Conservation (phyloP, 2,888 invertebrate species). For the Cephus sareptanus region DNA sequence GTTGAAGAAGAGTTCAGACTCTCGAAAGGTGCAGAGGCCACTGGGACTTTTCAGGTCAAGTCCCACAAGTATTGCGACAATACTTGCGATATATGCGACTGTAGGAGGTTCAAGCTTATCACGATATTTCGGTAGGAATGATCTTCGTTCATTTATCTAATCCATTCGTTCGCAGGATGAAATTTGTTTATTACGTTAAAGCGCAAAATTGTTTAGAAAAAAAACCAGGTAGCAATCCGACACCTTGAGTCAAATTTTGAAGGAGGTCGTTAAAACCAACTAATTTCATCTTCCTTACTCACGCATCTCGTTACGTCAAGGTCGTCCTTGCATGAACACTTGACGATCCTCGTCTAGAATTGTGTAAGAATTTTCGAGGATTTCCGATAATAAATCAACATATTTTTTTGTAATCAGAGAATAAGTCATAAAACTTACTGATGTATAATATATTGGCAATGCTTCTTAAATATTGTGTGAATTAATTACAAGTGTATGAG, state of each 20-base stretch:
- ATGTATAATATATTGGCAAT: not conserved
- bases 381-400: not conserved
- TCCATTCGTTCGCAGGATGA: not conserved
- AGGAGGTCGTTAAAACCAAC: not conserved
- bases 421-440: not conserved
- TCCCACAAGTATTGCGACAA: not conserved
- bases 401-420: not conserved
- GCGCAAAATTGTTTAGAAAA: not conserved
- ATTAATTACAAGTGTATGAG: not conserved
- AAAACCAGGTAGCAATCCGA: not conserved
- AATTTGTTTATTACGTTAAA: not conserved
- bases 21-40: conserved; percentile 22
- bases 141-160: not conserved
- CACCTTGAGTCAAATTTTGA: not conserved
- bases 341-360: not conserved
- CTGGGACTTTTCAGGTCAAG: conserved; percentile 26
- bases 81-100: not conserved
- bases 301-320: not conserved
- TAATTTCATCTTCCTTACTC: not conserved
- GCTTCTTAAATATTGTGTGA: not conserved
- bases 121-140: not conserved
- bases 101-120: not conserved
- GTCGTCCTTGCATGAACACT: not conserved
- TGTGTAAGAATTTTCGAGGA: not conserved
- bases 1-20: not conserved